Conservation (phyloP, 1,140 invertebrate genomes). For the Neodiprion lecontei region DNA sequence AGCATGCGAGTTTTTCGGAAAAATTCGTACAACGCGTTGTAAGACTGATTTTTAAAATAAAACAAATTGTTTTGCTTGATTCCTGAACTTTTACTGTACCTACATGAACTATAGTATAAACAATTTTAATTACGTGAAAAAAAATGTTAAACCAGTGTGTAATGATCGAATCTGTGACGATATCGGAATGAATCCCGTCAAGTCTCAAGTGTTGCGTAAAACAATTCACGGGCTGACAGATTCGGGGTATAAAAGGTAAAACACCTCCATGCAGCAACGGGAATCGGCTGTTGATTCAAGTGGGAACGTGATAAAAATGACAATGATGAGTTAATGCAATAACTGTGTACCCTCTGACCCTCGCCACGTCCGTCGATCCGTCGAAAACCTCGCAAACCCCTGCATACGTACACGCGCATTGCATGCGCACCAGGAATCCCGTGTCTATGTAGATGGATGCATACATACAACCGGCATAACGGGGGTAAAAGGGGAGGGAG, state of each 20-base stretch:
- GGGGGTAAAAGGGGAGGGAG: conserved; percentile 12
- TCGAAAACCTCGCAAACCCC: conserved; percentile 20
- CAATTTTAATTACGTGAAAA: too few relatives aligned
- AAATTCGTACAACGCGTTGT: too few relatives aligned
- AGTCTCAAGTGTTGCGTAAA: not conserved
- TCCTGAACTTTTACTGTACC: too few relatives aligned
- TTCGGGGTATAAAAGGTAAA: not conserved
- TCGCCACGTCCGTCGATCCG: not conserved
- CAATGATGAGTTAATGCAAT: conserved; percentile 62
- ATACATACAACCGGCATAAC: not conserved
- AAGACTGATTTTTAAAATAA: too few relatives aligned
- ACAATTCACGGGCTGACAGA: not conserved
- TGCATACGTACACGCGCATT: conserved; percentile 21
- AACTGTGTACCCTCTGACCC: conserved; percentile 53
- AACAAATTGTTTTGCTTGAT: too few relatives aligned
- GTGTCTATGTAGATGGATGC: conserved; percentile 20
- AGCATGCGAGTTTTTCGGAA: too few relatives aligned
- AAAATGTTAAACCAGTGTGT: too few relatives aligned
- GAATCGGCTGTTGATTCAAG: conserved; percentile 48
- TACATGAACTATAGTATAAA: too few relatives aligned
- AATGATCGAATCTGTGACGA: too few relatives aligned
- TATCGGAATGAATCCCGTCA: not conserved
- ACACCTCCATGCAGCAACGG: too few relatives aligned
- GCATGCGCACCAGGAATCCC: not conserved
- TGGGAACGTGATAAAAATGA: conserved; percentile 60